Base-by-base conservation (phyloP, 2,888 invertebrate species). In the Amblyjoppa fuscipennis region DNA sequence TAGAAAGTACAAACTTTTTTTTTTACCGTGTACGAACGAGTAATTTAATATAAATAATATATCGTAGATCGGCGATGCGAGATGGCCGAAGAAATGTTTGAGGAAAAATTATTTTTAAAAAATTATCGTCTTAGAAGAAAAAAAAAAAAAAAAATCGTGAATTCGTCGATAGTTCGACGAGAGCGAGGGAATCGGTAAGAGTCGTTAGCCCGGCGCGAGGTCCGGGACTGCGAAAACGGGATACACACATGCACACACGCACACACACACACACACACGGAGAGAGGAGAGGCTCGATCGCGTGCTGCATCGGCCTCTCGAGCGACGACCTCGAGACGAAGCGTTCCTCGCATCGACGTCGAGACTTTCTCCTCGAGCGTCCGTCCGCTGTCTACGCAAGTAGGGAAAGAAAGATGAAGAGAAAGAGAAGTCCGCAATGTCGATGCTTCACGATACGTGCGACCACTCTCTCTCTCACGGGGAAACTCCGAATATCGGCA, bases 291-390 rank as follows among this genome's bases (percentile, higher is more conserved):
- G 45, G 49, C 16, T 31, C 41, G 61, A 81, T 83, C 81, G 84
- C 80, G 84, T 85, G 84, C 64, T 78, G 78, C 84, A 85, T 74
- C 84, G 74, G 25, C 66, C 41, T 84, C 74, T 78, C 84, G 77
- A 74, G n/a, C 81, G 84, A 81, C 81, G 84, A 85, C 84, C 84
- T 85, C 84, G 81, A 85, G 84, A 85, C 84, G 84, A 69, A 78
- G 77, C 68, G 84, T 73, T 77, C 66, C 41, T 28, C 74, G 74
- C 38, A 34, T 28, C 45, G 45, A 59, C 77, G 69, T 28, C 70
- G 81, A 78, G 70, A 85, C 84, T 85, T 85, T 85, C 84, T 85
- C 81, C 81, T 78, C 81, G 70, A 38, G 31, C 68, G 68, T 56
- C 51, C 66, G 51, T 76, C 66, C 76, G 64, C 51, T 38, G 66